phyloP scores from a whole-genome alignment of 2,797 vertebrate genomes.

The Micromesistius poutassou region DNA sequence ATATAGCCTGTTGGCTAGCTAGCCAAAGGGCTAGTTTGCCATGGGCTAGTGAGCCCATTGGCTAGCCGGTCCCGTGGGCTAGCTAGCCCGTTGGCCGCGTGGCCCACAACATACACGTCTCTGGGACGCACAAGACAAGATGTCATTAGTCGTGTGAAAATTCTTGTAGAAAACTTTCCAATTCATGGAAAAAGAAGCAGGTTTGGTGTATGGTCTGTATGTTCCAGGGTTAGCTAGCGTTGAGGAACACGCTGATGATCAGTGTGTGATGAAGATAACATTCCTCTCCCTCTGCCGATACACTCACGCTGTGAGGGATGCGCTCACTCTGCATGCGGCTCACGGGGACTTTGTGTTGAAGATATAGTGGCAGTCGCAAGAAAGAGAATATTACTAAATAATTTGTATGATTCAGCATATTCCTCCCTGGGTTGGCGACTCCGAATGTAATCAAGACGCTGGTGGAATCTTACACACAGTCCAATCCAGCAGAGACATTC shows the following conservation, averaged over 20 bases:
- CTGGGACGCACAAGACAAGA: conserved; percentile 63
- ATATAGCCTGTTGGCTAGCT: no score
- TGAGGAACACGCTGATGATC: conserved; percentile 57
- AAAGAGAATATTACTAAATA: conserved; percentile 65
- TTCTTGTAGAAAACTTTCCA: conserved; percentile 58
- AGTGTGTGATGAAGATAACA: conserved; percentile 59
- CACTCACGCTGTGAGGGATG: conserved; percentile 59
- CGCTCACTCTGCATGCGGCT: conserved; percentile 50
- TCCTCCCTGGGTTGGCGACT: conserved; percentile 67
- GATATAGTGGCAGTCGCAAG: conserved; percentile 24
- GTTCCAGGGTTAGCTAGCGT: conserved; percentile 45
- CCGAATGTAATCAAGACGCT: conserved; percentile 40
- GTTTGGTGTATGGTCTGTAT: conserved; percentile 24
- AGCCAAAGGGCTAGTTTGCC: no score
- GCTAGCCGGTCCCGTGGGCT: no score
- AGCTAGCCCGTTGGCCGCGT: conserved; percentile 21
- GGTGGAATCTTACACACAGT: conserved; percentile 21
- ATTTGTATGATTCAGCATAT: conserved; percentile 72
- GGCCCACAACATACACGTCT: conserved; percentile 51
- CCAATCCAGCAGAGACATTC: no score
- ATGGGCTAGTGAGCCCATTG: conserved; percentile 43
- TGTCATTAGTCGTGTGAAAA: conserved; percentile 64
- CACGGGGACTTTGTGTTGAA: conserved; percentile 54
- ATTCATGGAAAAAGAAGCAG: conserved; percentile 52
- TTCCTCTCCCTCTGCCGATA: conserved; percentile 61